Evolutionary conservation across 2,888 invertebrate species (phyloP), one percentile per base, ranked within the genome.

Genomic region (Acleris sparsana): DNA sequence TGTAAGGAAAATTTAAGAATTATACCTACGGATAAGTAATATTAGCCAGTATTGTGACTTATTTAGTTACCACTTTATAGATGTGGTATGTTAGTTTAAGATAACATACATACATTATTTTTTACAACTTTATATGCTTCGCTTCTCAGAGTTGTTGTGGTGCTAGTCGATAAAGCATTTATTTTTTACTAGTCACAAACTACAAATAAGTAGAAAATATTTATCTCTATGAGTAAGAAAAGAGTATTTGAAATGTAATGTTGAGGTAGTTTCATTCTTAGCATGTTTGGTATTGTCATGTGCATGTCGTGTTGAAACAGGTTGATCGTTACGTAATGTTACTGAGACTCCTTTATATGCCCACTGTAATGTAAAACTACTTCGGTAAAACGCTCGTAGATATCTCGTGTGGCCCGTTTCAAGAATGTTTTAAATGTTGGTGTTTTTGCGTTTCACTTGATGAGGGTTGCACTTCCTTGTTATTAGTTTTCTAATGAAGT

Each of bases 41-140:
- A 79, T 81, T 73, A 82, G 83, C 79, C 80, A 80, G 83, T 80
- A 77, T 79, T 79, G 59, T 71, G 68, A 72, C 62, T 53, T 64
- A 67, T 69, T 71, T 43, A 18, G 56, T 49, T 46, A 62, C 49
- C 49, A 25, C 43, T 33, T 67, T 71, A 72, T 73, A 74, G 71
- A 73, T 70, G 55, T 64, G 48, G 39, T 67, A 59, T 39, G 60
- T 70, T 71, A 17, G 52, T 64, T 18, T 18, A 49, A 20, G 20
- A 53, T 52, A 49, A 57, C 52, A 53, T 57, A 53, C 57, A 52
- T 57, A 57, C 6, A 48, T 66, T 53, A 53, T 80, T 77, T 81
- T 79, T 82, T 71, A 78, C 79, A 80, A 46, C 6, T 84, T 84
- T 82, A 78, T 76, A 72, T 69, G 84, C 85, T 86, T 84, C 70